Percentiles rank a stretch among this genome's conserved stretches.
phyloP scores from a whole-genome alignment of 2,888 invertebrate genomes.

The Galerucella calmariensis region DNA sequence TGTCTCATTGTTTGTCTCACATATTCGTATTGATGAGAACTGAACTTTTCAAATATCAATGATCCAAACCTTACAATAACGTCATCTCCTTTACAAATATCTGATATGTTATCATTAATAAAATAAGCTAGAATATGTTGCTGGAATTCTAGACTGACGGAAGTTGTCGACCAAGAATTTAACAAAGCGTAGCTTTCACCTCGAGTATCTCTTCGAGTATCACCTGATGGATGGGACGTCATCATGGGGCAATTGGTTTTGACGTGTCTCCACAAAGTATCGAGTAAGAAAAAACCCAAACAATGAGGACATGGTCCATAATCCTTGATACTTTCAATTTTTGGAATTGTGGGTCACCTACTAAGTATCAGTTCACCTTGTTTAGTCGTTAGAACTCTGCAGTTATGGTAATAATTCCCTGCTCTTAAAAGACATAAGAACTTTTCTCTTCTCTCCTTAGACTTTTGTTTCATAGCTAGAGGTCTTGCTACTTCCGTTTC shows the following conservation, averaged over 20 bases:
- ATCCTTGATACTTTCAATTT: slow-evolving; percentile 18
- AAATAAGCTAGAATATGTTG: slow-evolving; percentile 13
- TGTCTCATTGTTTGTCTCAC: slow-evolving; percentile 23
- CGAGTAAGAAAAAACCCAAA: slow-evolving; percentile 22
- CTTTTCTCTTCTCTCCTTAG: slow-evolving; percentile 13
- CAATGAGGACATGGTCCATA: slow-evolving; percentile 39
- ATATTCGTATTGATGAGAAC: slow-evolving; percentile 21
- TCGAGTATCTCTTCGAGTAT: slow-evolving; percentile 9
- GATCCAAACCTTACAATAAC: slow-evolving; percentile 12
- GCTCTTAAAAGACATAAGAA: slow-evolving; percentile 16
- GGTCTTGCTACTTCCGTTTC: slow-evolving; percentile 27
- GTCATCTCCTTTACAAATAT: slow-evolving; percentile 8
- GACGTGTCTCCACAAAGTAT: slow-evolving; percentile 20
- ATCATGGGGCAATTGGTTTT: slow-evolving; percentile 12
- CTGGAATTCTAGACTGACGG: slow-evolving; percentile 3
- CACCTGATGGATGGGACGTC: background rate
- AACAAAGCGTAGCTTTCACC: slow-evolving; percentile 24
- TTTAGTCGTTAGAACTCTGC: slow-evolving; percentile 25
- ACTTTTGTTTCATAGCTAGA: slow-evolving; percentile 3
- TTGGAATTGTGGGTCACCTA: slow-evolving; percentile 26
- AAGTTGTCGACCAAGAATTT: slow-evolving; percentile 8
- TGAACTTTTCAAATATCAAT: slow-evolving; percentile 23
- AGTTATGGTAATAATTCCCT: slow-evolving; percentile 36
- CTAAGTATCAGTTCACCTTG: slow-evolving; percentile 34
- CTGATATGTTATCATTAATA: slow-evolving; percentile 19